These are phyloP conservation scores for Salvator merianae DNA, from an alignment of 2,113 vertebrate species.

Conservation along the genomic window DNA sequence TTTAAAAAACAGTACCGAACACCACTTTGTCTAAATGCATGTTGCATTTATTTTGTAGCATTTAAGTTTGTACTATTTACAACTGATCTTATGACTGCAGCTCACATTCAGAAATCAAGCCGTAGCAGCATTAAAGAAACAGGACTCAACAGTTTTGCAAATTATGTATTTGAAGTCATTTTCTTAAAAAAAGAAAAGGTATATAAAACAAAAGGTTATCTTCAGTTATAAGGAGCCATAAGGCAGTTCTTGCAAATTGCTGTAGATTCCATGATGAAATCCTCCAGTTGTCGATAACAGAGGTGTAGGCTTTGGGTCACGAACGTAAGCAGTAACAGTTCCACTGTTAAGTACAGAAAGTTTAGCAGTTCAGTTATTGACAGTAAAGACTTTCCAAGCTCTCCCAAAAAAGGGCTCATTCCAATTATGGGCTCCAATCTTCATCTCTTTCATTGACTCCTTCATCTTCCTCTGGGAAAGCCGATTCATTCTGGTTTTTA, in stretches of 20 bases:
- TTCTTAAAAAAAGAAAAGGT: slow-evolving; percentile 42
- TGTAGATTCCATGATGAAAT: slow-evolving; percentile 45
- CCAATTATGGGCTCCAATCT: slow-evolving; percentile 71
- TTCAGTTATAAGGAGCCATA: slow-evolving; percentile 8
- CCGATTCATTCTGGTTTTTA: slow-evolving; percentile 76
- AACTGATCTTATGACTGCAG: slow-evolving; percentile 65
- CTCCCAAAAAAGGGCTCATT: fast-evolving
- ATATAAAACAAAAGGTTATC: slow-evolving; percentile 41
- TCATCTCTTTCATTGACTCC: slow-evolving; percentile 71
- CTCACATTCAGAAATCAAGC: slow-evolving; percentile 62
- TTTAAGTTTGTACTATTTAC: slow-evolving; percentile 76
- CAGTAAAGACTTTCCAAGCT: neutral
- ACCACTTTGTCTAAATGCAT: slow-evolving; percentile 62
- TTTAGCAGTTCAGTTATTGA: slow-evolving; percentile 54
- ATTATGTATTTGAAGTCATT: slow-evolving; percentile 53
- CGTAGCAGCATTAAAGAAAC: slow-evolving; percentile 57
- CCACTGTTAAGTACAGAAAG: slow-evolving; percentile 46
- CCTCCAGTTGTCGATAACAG: slow-evolving; percentile 27
- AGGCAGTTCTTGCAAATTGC: slow-evolving; percentile 41
- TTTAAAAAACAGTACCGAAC: slow-evolving; percentile 29
- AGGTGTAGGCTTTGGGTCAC: slow-evolving; percentile 27
- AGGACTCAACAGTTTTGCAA: slow-evolving; percentile 51
- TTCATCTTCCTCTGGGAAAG: slow-evolving; percentile 82
- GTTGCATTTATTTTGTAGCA: slow-evolving; percentile 68
- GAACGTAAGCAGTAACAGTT: slow-evolving; percentile 41